Conservation (phyloP, 2,888 invertebrate species). For the Ophonus ardosiacus region DNA sequence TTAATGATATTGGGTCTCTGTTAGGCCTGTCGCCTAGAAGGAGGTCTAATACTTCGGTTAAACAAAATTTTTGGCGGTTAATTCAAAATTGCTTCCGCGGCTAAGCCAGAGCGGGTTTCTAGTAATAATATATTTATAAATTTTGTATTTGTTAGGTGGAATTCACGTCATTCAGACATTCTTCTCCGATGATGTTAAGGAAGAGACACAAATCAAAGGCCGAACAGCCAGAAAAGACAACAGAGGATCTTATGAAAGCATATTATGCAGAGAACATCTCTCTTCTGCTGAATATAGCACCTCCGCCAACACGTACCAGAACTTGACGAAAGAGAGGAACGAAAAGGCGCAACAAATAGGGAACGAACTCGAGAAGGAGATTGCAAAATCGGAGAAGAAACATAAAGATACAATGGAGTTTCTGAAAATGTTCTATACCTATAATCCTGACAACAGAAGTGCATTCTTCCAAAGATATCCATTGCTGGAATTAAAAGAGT, state of each 20-base stretch:
- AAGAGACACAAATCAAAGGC: conserved; percentile 49
- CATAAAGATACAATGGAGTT: conserved; percentile 30
- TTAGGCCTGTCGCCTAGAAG: no score
- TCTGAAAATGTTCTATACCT: conserved; percentile 26
- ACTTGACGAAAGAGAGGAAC: not conserved
- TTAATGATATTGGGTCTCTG: no score
- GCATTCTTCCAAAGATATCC: conserved; percentile 39
- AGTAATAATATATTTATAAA: not conserved
- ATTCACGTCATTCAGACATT: conserved; percentile 49
- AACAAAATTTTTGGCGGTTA: no score
- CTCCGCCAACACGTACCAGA: not conserved
- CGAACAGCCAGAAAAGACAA: conserved; percentile 47
- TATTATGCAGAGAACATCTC: conserved; percentile 27
- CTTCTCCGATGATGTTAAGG: conserved; percentile 41
- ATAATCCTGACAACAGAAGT: not conserved
- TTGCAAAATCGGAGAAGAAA: conserved; percentile 6
- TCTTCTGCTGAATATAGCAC: not conserved
- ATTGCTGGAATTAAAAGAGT: not conserved
- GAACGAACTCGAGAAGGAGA: not conserved
- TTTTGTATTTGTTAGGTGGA: conserved; percentile 17
- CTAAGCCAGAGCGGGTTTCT: no score
- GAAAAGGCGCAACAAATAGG: not conserved
- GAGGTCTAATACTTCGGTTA: no score
- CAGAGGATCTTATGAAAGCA: conserved; percentile 30
- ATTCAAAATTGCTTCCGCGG: no score